Base-by-base conservation (phyloP, 2,113 vertebrate genomes). In the Arothron firmamentum region DNA sequence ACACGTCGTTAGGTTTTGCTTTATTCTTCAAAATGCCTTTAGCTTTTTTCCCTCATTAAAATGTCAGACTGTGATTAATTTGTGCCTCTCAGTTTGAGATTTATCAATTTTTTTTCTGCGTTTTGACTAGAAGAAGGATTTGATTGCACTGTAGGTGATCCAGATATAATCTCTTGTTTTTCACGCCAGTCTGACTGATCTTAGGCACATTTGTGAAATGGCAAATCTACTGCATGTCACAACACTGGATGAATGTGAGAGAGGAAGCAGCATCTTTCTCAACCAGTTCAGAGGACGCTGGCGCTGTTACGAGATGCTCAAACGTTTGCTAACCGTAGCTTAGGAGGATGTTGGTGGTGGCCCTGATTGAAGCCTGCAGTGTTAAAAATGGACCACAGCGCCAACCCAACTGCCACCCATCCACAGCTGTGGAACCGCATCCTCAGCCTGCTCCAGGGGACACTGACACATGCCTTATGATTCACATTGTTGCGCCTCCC, bases 361-460 rank as follows among this genome's bases (percentile, higher is more conserved):
- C 51, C 60, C 42, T 80, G 84, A 85, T 86, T 81, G 78, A 71
- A 67, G 76, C 65, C 67, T 67, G 62, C 31, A 41, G 73, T 63
- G 19, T 45, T 18, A 61, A 65, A 7, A 61, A 54, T 60, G 52
- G 53, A 61, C 62, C 65, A 65, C 66, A 43, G 48, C 52, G 54
- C 80, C 70, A 77, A 70, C 52, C 54, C n/a, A 15, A 61, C 46
- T 72, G 51, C 57, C 58, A 70, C 70, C 58, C 78, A 62, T 59
- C 49, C 23, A 38, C 75, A 80, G 72, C 76, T 80, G 79, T 74
- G 71, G 79, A 81, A 67, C 46, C 62, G 46, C 28, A 65, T 58
- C 48, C 59, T 52, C 61, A 48, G 18, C 57, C 52, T 25, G 15
- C 61, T 19, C 0, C 52, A 25, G 31, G 47, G n/a, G 54, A 12